A percentile compares a stretch with the other conserved stretches of the same genome.
These are phyloP conservation scores for Motacilla alba DNA, from an alignment of 2,113 vertebrate genomes.

Conservation along the genomic window DNA sequence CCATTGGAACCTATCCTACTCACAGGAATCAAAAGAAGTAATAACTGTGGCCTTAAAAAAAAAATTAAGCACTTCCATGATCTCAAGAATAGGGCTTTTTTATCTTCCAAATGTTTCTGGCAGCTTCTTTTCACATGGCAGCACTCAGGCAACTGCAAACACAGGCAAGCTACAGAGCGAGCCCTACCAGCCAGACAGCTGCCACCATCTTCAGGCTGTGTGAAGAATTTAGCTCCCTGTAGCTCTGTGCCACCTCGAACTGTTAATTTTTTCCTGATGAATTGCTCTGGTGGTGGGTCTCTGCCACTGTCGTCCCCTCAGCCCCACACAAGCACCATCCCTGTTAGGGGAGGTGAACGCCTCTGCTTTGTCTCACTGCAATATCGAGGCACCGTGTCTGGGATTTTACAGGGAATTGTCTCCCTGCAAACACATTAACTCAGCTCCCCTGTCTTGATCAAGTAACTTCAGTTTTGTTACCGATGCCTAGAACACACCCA, in stretches of 20 bases:
- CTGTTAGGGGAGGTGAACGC: rapidly evolving
- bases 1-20: neutral
- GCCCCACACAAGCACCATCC: neutral
- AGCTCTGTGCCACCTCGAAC: neutral
- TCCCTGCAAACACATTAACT: neutral
- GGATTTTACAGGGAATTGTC: neutral
- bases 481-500: neutral
- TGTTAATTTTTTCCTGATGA: neutral
- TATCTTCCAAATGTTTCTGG: neutral
- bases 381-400: rapidly evolving
- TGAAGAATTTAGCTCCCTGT: neutral
- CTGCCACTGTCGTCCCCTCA: neutral
- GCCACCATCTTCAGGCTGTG: neutral
- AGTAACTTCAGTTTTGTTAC: neutral
- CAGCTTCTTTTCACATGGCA: neutral
- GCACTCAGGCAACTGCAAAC: rapidly evolving
- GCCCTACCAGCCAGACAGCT: neutral
- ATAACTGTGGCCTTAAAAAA: neutral
- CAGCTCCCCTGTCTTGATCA: neutral
- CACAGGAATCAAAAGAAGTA: neutral
- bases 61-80: neutral
- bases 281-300: neutral
- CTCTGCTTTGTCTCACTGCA: neutral
- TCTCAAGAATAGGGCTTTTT: neutral
- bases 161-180: neutral